phyloP scores from a whole-genome alignment of 2,113 vertebrate genomes.

The Periophthalmus modestus region DNA sequence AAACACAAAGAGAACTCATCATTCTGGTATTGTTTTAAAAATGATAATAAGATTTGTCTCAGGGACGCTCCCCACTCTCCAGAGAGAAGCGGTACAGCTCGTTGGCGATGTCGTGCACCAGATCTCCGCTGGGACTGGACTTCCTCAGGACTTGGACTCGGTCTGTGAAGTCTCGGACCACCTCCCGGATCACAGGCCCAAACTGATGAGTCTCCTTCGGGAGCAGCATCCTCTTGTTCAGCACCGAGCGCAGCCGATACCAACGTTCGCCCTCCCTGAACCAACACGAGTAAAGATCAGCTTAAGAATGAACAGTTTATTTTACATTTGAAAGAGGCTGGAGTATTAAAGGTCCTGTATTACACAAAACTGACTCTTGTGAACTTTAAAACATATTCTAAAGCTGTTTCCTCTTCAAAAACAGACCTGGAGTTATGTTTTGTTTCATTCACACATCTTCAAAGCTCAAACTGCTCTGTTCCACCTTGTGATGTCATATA shows the following conservation, averaged over 20 bases:
- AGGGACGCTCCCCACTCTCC: slow-evolving; percentile 64
- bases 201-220: slow-evolving; percentile 73
- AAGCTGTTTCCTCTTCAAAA: too few relatives aligned
- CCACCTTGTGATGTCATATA: too few relatives aligned
- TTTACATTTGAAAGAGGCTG: too few relatives aligned
- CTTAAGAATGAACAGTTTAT: background rate
- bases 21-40: too few relatives aligned
- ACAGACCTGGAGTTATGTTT: too few relatives aligned
- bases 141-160: slow-evolving; percentile 64
- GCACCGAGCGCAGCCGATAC: slow-evolving; percentile 69
- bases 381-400: too few relatives aligned
- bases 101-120: slow-evolving; percentile 70
- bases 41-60: too few relatives aligned
- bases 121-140: slow-evolving; percentile 67
- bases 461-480: too few relatives aligned
- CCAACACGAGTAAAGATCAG: slow-evolving; percentile 8
- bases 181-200: slow-evolving; percentile 53
- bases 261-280: slow-evolving; percentile 75
- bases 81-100: slow-evolving; percentile 78
- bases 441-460: too few relatives aligned
- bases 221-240: slow-evolving; percentile 80
- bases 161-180: slow-evolving; percentile 74
- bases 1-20: too few relatives aligned
- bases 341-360: too few relatives aligned
- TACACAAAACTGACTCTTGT: too few relatives aligned